Conservation (phyloP, 35 echinoderm and acorn worm species). For the Ophioderma brevispina region DNA sequence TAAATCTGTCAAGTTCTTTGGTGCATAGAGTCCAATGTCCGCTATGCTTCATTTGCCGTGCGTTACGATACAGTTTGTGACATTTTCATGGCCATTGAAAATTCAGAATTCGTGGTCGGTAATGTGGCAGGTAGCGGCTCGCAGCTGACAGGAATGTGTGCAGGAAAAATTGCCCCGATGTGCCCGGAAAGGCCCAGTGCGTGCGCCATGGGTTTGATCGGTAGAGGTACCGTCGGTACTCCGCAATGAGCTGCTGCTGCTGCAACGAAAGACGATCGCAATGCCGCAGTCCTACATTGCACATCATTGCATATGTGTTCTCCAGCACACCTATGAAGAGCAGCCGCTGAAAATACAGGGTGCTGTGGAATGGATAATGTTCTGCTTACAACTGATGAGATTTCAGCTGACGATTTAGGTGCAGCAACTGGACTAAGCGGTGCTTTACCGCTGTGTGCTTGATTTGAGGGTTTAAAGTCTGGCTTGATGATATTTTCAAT, state of each 20-base stretch:
- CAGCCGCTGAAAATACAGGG: constrained; percentile 26
- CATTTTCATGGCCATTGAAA: neutral
- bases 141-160: neutral
- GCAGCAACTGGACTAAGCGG: constrained; percentile 4
- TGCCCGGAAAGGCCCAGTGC: constrained; percentile 20
- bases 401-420: neutral
- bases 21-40: neutral
- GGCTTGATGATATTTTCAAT: constrained; percentile 99
- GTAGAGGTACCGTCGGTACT: constrained; percentile 71
- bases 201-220: constrained; percentile 65
- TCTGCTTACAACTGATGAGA: constrained; percentile 15
- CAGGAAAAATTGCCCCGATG: neutral
- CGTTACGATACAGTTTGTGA: neutral
- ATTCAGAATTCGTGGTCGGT: neutral
- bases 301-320: constrained; percentile 10
- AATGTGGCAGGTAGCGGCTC: neutral
- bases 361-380: constrained; percentile 3
- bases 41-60: neutral
- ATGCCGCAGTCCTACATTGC: constrained; percentile 28
- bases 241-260: constrained; percentile 33
- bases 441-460: constrained; percentile 13
- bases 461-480: constrained; percentile 76
- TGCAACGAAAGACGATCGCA: constrained; percentile 25
- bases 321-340: constrained; percentile 17
- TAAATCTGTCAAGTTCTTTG: neutral